phyloP scores from a whole-genome alignment of 2,113 vertebrate species.

The Romanogobio albipinnatus region DNA sequence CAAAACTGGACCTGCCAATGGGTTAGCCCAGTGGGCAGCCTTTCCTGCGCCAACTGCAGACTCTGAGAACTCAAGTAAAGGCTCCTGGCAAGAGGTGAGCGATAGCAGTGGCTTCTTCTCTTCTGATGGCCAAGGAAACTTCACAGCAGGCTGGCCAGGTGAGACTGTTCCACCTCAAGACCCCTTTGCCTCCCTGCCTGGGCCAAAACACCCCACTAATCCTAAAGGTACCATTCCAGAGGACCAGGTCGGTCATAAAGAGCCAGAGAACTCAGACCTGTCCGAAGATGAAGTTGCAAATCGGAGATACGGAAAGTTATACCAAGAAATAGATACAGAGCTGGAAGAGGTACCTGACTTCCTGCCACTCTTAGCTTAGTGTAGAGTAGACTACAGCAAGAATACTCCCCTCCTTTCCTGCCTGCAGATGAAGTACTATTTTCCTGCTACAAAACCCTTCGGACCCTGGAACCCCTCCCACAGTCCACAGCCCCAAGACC shows the following conservation, averaged over 20 bases:
- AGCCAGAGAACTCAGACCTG: conserved; percentile 91
- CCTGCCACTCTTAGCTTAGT: conserved; percentile 79
- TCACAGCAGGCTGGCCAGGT: conserved; percentile 62
- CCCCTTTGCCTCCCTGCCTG: conserved; percentile 38
- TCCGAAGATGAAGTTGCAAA: conserved; percentile 97
- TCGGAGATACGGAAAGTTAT: conserved; percentile 92
- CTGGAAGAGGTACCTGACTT: conserved; percentile 89
- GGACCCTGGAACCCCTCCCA: conserved; percentile 46
- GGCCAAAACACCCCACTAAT: conserved; percentile 64
- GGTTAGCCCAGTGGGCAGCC: conserved; percentile 71
- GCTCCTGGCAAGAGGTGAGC: conserved; percentile 70
- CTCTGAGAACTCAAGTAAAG: conserved; percentile 62
- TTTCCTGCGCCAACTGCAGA: conserved; percentile 63
- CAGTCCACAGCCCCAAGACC: conserved; percentile 55
- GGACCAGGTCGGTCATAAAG: conserved; percentile 79
- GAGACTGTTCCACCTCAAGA: conserved; percentile 63
- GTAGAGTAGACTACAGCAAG: conserved; percentile 78
- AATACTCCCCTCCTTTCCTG: conserved; percentile 61
- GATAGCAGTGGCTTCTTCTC: conserved; percentile 67
- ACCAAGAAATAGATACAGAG: conserved; percentile 90
- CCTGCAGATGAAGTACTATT: conserved; percentile 65
- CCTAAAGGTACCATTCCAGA: conserved; percentile 73
- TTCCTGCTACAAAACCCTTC: conserved; percentile 59
- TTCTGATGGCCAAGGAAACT: conserved; percentile 65
- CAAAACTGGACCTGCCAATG: conserved; percentile 66